phyloP scores from a whole-genome alignment of 2,888 invertebrate species.

The Macrosiphum euphorbiae region DNA sequence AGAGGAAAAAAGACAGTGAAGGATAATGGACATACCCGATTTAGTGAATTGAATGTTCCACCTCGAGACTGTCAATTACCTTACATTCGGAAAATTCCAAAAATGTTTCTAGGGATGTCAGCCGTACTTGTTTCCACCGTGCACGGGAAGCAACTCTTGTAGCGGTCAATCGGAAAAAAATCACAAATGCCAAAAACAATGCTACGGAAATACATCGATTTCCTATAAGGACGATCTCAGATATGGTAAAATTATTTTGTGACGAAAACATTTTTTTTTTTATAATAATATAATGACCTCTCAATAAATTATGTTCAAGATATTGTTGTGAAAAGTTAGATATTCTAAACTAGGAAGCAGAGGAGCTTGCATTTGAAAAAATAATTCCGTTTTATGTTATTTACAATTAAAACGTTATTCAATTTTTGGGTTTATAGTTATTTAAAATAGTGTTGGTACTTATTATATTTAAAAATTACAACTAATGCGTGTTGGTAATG shows the following conservation, averaged over 20 bases:
- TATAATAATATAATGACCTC: not conserved
- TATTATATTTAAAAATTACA: no score
- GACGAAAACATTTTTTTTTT: not conserved
- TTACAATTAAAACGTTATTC: no score
- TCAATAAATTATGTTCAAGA: not conserved
- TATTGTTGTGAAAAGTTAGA: no score
- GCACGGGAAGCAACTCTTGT: not conserved
- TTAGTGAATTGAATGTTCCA: not conserved
- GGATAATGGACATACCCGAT: no score
- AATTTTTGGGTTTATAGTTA: no score
- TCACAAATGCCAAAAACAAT: not conserved
- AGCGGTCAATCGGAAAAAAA: not conserved
- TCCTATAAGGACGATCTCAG: not conserved
- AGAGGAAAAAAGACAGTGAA: no score
- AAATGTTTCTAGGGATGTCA: slow-evolving; percentile 21
- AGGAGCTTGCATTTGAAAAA: no score
- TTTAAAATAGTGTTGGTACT: no score
- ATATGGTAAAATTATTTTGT: not conserved
- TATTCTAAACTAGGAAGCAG: no score
- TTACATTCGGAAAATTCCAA: not conserved
- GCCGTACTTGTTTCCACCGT: slow-evolving; percentile 22
- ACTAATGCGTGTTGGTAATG: no score
- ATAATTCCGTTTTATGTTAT: no score
- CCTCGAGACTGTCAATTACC: not conserved
- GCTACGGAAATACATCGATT: slow-evolving; percentile 25